phyloP scores from a whole-genome alignment of 1,140 invertebrate species.

The Zaprionus gabonicus region DNA sequence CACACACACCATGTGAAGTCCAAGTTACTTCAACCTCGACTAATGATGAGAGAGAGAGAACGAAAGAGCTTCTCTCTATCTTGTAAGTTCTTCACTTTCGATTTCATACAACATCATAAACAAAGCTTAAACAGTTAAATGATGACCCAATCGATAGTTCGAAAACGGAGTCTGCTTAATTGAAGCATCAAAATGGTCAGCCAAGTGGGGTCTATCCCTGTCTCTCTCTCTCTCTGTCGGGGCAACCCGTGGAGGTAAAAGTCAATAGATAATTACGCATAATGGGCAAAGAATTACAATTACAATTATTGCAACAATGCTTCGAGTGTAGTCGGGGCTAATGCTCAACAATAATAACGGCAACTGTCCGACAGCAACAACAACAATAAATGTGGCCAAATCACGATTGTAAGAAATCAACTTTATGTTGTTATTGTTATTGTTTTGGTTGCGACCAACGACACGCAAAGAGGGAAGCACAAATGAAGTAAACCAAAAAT shows the following conservation, averaged over 20 bases:
- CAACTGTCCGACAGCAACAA: conserved; percentile 32
- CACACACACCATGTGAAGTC: background rate
- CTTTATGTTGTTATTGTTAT: conserved; percentile 30
- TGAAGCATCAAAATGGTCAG: conserved; percentile 5
- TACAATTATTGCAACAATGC: conserved; percentile 34
- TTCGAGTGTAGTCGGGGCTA: conserved; percentile 26
- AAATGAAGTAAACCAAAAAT: conserved; percentile 47
- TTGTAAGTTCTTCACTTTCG: background rate
- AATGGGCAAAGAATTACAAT: conserved; percentile 46
- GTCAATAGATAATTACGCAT: conserved; percentile 46
- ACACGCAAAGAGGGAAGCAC: conserved; percentile 76
- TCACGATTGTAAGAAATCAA: conserved; percentile 53
- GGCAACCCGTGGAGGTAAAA: conserved; percentile 16
- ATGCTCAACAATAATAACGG: conserved; percentile 50
- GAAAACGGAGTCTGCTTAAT: background rate
- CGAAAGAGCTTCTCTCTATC: no score
- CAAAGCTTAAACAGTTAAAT: background rate
- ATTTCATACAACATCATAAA: conserved; percentile 1
- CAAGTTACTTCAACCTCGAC: conserved; percentile 3
- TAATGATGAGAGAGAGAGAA: background rate
- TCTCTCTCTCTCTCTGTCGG: background rate
- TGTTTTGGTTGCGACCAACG: conserved; percentile 51
- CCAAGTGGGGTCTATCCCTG: background rate
- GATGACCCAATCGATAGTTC: background rate
- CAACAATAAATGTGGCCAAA: conserved; percentile 37